These are phyloP conservation scores for Dryoscopus gambensis DNA, from an alignment of 2,113 vertebrate species.

Conservation along the genomic window DNA sequence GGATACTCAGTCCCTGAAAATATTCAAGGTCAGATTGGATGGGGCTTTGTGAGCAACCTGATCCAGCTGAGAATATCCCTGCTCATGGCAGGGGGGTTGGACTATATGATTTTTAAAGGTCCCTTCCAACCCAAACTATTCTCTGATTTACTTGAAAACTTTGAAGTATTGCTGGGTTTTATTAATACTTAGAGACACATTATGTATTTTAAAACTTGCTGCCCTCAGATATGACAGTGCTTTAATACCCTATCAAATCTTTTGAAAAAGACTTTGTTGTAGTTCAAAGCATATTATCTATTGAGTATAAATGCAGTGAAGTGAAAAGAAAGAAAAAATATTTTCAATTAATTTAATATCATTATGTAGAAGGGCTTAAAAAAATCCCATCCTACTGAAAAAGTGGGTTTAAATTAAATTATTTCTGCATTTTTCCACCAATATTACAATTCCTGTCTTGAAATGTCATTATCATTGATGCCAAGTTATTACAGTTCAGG, in stretches of 20 bases:
- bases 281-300: background rate
- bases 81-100: accelerated
- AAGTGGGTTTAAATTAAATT: background rate
- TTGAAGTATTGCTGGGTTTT: background rate
- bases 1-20: background rate
- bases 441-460: conserved; percentile 37
- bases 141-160: background rate
- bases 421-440: background rate
- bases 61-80: background rate
- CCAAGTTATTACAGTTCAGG: conserved; percentile 43
- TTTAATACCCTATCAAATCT: background rate
- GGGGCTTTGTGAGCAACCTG: background rate
- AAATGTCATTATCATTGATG: conserved; percentile 39
- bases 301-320: background rate
- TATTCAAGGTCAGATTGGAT: background rate
- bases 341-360: conserved; percentile 16
- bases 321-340: background rate
- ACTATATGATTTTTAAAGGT: background rate
- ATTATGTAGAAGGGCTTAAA: background rate
- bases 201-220: background rate
- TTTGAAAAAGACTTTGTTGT: background rate
- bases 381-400: background rate
- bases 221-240: background rate
- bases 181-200: background rate
- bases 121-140: background rate